Conservation (phyloP, 2,888 invertebrate genomes). For the Oscheius onirici region DNA sequence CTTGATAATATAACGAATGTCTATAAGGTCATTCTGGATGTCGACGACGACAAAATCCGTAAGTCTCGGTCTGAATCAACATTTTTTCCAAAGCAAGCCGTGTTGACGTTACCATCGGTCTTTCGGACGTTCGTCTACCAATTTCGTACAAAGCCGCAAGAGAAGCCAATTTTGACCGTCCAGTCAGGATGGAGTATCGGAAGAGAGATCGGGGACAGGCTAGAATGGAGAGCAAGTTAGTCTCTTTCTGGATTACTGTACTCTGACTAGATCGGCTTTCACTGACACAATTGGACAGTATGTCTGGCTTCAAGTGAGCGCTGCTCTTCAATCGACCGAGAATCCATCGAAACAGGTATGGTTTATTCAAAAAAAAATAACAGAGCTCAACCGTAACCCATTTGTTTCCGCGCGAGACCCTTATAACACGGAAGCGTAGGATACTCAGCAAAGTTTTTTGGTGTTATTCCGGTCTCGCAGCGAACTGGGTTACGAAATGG, state of each 20-base stretch:
- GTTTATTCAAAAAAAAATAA: too few relatives aligned
- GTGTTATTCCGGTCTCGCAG: too few relatives aligned
- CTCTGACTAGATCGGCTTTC: constrained; percentile 46
- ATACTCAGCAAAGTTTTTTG: too few relatives aligned
- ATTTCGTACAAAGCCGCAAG: constrained; percentile 55
- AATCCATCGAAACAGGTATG: constrained; percentile 49
- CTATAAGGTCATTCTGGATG: constrained; percentile 59
- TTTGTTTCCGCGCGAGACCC: too few relatives aligned
- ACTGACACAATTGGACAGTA: constrained; percentile 63
- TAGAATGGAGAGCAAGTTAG: constrained; percentile 50
- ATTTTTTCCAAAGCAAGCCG: too few relatives aligned
- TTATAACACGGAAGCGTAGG: too few relatives aligned
- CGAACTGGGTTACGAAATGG: too few relatives aligned
- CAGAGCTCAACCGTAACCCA: too few relatives aligned
- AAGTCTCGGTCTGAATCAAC: too few relatives aligned
- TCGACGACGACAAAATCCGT: constrained; percentile 52
- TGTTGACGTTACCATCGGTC: constrained; percentile 43
- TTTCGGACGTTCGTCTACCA: constrained; percentile 32
- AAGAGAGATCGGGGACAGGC: constrained; percentile 41
- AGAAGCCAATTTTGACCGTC: constrained; percentile 52
- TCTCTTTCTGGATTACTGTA: not conserved
- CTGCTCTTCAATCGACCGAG: constrained; percentile 40
- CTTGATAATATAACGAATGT: constrained; percentile 51
- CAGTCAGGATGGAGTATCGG: constrained; percentile 40
- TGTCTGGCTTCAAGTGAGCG: constrained; percentile 60